Base-by-base conservation (phyloP, 2,888 invertebrate genomes). In the Acleris holmiana region DNA sequence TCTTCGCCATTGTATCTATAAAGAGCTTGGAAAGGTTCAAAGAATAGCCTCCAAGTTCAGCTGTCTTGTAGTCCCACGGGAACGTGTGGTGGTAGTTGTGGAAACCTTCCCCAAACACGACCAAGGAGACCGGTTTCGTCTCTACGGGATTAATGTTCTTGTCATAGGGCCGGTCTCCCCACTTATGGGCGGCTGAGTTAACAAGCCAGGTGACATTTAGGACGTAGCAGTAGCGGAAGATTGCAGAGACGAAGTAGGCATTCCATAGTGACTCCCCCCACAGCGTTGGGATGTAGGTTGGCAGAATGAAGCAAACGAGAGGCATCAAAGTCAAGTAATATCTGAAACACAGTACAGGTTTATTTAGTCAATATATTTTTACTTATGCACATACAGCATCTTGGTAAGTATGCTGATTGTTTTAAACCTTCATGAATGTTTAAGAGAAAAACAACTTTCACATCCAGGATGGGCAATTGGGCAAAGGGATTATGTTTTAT, bases 181-280 rank as follows among this genome's bases (percentile, higher is more conserved):
- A 96, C 76, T 95, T 92, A 86, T 98, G 98, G 13, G 98, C 98
- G 0, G 96, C 96, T 68, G 97, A 97, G 91, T 98, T 98, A 46
- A 98, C 97, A 66, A 97, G 90, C 98, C 98, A 98, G 4, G 98
- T 98, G 62, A 95, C 95, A 84, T 98, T 96, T 61, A 98, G 93
- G 1, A 95, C 94, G 77, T 95, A 94, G 40, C 95, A 94, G 89
- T 97, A 98, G 58, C 98, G 94, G 82, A 97, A 94, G 75, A 96
- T 93, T 19, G 95, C 94, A 71, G 93, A 94, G n/a, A 95, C 94
- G 81, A 94, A 95, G 89, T 93, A 95, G 0, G 94, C 93, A 76
- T 95, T 95, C 75, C 89, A 80, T 66, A 93, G 86, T 0, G 93
- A 91, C 83, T 98, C 98, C 13, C 94, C 94, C 97, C 98, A 98